phyloP scores from a whole-genome alignment of 2,797 vertebrate genomes.

The Coracias cyanogaster region DNA sequence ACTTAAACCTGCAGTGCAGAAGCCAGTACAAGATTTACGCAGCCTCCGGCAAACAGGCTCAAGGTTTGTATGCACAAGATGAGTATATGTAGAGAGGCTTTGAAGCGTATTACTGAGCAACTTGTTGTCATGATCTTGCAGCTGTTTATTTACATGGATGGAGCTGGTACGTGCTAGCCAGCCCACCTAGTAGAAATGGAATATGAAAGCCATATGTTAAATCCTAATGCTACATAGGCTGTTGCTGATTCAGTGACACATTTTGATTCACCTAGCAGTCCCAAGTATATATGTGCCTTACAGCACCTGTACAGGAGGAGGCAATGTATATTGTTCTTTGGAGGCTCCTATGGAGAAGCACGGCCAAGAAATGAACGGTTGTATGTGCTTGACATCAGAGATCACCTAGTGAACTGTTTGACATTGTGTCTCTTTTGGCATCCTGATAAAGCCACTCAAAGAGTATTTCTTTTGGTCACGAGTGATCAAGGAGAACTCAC shows the following conservation, averaged over 20 bases:
- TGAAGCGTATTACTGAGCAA: background rate
- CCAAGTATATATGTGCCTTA: background rate
- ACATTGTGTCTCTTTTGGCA: background rate
- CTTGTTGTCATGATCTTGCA: background rate
- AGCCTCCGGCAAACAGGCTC: background rate
- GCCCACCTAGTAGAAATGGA: background rate
- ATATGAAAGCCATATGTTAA: background rate
- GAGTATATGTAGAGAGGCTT: background rate
- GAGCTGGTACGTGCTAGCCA: background rate
- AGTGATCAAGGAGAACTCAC: background rate
- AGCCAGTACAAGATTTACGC: background rate
- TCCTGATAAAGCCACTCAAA: background rate
- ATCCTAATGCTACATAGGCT: background rate
- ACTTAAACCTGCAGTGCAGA: fast-evolving
- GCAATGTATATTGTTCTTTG: background rate
- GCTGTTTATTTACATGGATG: background rate
- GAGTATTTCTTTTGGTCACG: background rate
- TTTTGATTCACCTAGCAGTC: background rate
- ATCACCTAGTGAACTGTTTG: background rate
- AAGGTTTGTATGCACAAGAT: background rate
- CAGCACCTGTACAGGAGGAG: background rate
- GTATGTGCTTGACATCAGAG: background rate
- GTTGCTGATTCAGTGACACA: background rate
- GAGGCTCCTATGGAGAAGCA: background rate
- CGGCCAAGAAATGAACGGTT: background rate